Percentiles rank a stretch among this genome's conserved stretches.
Evolutionary conservation across 2,113 vertebrate genomes (phyloP).

Genomic region (Caranx ignobilis): DNA sequence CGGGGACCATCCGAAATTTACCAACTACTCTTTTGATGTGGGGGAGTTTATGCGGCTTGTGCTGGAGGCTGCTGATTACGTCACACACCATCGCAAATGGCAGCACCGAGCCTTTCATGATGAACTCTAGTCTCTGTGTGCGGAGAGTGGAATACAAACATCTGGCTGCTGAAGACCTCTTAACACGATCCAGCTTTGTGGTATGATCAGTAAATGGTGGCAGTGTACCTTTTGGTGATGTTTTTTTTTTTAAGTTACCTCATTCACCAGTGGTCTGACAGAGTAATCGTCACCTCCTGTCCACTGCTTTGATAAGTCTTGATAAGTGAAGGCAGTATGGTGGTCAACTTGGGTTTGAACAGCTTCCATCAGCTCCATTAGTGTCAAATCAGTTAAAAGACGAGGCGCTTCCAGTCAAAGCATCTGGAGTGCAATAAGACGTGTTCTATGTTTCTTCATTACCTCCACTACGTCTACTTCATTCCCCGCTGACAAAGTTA

Average conservation of each 20-base stretch:
- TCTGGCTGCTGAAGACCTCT: slow-evolving; percentile 9
- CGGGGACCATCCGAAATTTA: slow-evolving; percentile 97
- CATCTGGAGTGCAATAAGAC: slow-evolving; percentile 60
- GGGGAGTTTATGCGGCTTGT: slow-evolving; percentile 95
- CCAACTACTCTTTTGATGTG: slow-evolving; percentile 95
- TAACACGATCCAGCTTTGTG: slow-evolving; percentile 3
- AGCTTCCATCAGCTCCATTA: slow-evolving; percentile 54
- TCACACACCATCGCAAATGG: slow-evolving; percentile 91
- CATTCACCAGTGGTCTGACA: slow-evolving; percentile 1
- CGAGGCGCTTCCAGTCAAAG: slow-evolving; percentile 20
- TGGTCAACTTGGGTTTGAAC: slow-evolving; percentile 23
- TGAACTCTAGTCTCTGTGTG: slow-evolving; percentile 85
- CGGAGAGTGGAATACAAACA: background rate
- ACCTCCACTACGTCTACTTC: slow-evolving; percentile 56
- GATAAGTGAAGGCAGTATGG: slow-evolving; percentile 41
- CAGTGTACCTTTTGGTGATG: background rate
- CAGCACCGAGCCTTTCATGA: slow-evolving; percentile 82
- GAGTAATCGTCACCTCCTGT: slow-evolving; percentile 19
- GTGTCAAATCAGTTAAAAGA: slow-evolving; percentile 59
- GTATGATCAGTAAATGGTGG: background rate
- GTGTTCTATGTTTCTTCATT: slow-evolving; percentile 73
- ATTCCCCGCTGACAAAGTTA: slow-evolving; percentile 60
- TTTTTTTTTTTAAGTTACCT: slow-evolving; percentile 10
- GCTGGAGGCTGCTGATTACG: slow-evolving; percentile 88
- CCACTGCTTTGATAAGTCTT: slow-evolving; percentile 16